Evolutionary conservation across 2,888 invertebrate genomes (phyloP), one percentile per base, ranked within the genome.

Genomic region (Thecophora atra): DNA sequence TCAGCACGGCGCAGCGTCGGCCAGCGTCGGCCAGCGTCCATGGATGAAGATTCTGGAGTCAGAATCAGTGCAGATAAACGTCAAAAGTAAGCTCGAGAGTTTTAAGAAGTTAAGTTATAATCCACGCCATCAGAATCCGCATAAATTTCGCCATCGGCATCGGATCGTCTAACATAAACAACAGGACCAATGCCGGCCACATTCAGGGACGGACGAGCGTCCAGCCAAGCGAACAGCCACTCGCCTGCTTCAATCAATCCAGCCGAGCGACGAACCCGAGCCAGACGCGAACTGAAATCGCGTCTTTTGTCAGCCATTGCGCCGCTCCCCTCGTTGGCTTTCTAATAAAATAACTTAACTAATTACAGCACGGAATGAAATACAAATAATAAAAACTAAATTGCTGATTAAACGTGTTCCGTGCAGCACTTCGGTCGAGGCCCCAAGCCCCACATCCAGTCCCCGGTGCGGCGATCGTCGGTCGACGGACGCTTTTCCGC

Each of bases 201-300:
- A 47, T 17, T 17, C 15, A n/a, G 8, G n/a, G n/a, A n/a, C 7
- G 44, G 44, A 1, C 47, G 17, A 47, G 15, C 47, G 17, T 6
- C 1, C 47, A 47, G 13, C 3, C 47, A 47, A 15, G 0, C 47
- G 5, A 1, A 1, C 47, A 15, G 17, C 15, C 47, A n/a, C 13
- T 15, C 47, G 17, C 4, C 15, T 28, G 26, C 1, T 28, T 28
- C 58, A 28, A 26, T 28, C 26, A 15, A 8, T 11, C 19, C 54
- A 54, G 21, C 19, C 54, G 21, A 21, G 21, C 19, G n/a, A n/a
- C n/a, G 3, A 19, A 54, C 21, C 21, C 19, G 21, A 5, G 2
- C 54, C 54, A 6, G 17, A 52, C 70, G 70, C 73, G 60, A 74
- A 64, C 67, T 70, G 6, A 2, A 37, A 37, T 6, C 37, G 37